Conservation (phyloP, 2,113 vertebrate species). For the Hypanus sabinus region DNA sequence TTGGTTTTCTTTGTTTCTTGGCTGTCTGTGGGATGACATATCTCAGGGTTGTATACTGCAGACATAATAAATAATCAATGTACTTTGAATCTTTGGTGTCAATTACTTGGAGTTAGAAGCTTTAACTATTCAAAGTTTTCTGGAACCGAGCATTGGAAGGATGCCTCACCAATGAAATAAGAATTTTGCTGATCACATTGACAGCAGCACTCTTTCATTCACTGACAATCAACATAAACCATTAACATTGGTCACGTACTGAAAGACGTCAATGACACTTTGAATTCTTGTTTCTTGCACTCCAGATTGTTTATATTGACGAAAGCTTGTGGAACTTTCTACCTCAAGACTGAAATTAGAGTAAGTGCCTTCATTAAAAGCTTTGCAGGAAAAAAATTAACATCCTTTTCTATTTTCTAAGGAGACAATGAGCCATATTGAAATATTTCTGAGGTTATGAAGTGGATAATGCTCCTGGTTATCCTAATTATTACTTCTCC, state of each 20-base stretch:
- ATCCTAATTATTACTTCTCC: not conserved
- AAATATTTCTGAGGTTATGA: not conserved
- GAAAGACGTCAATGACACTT: not conserved
- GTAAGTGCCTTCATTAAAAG: not conserved
- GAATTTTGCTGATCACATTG: not conserved
- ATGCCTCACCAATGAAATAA: no score
- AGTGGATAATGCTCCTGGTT: not conserved
- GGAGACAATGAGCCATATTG: not conserved
- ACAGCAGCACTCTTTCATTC: not conserved
- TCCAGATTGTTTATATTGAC: not conserved
- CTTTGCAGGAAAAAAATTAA: not conserved
- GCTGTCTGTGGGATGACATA: no score
- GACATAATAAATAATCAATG: no score
- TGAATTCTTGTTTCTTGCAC: not conserved
- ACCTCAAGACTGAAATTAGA: not conserved
- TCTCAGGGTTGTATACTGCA: no score
- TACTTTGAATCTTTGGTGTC: not conserved
- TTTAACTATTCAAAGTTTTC: not conserved
- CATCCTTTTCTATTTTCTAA: not conserved
- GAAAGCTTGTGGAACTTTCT: not conserved
- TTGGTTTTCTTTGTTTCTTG: no score
- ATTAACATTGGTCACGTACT: not conserved
- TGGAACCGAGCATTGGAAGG: not conserved
- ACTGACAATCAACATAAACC: not conserved
- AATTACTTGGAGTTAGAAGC: not conserved